Conservation (phyloP, 2,888 invertebrate species). For the Plagodis pulveraria region DNA sequence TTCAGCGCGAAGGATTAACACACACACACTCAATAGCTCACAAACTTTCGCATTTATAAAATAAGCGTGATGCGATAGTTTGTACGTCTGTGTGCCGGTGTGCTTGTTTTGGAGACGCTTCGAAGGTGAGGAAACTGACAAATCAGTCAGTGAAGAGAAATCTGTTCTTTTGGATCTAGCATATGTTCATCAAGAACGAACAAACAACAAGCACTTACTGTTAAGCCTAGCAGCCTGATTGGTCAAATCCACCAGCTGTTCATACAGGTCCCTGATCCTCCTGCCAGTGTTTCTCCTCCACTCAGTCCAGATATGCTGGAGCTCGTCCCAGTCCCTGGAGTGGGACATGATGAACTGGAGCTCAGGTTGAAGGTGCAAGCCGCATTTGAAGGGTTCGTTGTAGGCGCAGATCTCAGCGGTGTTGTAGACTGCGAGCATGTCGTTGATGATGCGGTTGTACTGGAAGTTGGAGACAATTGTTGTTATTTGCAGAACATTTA, state of each 20-base stretch:
- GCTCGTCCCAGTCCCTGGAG: conserved; percentile 93
- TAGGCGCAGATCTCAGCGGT: conserved; percentile 93
- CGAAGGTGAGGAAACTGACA: no score
- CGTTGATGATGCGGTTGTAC: conserved; percentile 95
- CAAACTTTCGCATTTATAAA: no score
- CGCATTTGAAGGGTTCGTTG: conserved; percentile 93
- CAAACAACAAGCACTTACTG: conserved; percentile 84
- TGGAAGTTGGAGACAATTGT: conserved; percentile 60
- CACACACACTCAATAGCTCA: no score
- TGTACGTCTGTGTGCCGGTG: no score
- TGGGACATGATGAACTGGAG: conserved; percentile 90
- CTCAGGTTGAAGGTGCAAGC: conserved; percentile 92
- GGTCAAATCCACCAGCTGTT: conserved; percentile 91
- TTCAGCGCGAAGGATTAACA: no score
- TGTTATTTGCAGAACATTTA: neutral
- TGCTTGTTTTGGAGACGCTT: no score
- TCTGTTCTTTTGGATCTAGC: no score
- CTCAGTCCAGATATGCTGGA: conserved; percentile 95
- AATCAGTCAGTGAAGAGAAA: no score
- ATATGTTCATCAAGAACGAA: no score
- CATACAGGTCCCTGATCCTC: conserved; percentile 91
- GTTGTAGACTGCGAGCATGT: conserved; percentile 95
- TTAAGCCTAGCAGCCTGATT: conserved; percentile 92
- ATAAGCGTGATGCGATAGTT: no score
- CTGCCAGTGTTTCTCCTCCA: conserved; percentile 95